Percentiles rank a stretch among this genome's conserved stretches.
Evolutionary conservation across 2,888 invertebrate genomes (phyloP).

Genomic region (Iphiclides podalirius): DNA sequence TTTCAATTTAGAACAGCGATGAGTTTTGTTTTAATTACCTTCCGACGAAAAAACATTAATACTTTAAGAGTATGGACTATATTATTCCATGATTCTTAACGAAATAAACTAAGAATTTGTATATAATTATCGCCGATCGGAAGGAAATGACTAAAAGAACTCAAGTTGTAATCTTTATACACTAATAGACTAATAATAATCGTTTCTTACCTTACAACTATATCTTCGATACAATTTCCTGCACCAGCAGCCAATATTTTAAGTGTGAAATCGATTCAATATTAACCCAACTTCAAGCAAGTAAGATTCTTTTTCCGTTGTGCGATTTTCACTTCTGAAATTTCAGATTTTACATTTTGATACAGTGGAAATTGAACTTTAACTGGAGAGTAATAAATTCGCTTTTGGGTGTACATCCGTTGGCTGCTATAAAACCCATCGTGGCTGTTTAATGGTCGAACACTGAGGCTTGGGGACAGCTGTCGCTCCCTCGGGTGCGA

Average conservation of each 20-base stretch:
- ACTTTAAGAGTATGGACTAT: too few relatives aligned
- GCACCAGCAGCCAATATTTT: conserved; percentile 25
- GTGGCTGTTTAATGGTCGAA: conserved; percentile 70
- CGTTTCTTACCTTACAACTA: conserved; percentile 48
- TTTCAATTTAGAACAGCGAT: too few relatives aligned
- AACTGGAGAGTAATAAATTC: conserved; percentile 11
- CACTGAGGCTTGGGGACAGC: conserved; percentile 72
- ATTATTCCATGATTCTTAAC: too few relatives aligned
- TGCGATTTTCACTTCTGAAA: conserved; percentile 13
- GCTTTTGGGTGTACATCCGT: conserved; percentile 30
- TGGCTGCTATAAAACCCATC: conserved; percentile 42
- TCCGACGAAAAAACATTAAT: too few relatives aligned
- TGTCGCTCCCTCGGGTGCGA: conserved; percentile 66
- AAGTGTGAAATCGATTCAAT: conserved; percentile 29
- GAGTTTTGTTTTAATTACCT: too few relatives aligned
- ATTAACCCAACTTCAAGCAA: conserved; percentile 6
- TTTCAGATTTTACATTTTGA: conserved; percentile 12
- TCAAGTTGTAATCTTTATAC: too few relatives aligned
- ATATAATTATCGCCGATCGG: too few relatives aligned
- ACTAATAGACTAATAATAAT: too few relatives aligned
- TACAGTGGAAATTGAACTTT: conserved; percentile 30
- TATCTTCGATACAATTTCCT: conserved; percentile 58
- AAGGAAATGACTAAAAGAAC: too few relatives aligned
- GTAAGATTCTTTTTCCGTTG: conserved; percentile 39
- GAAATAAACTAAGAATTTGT: too few relatives aligned